Percentiles rank a stretch among this genome's conserved stretches.
Evolutionary conservation across 2,888 invertebrate genomes (phyloP).

Genomic region (Luperina testacea): DNA sequence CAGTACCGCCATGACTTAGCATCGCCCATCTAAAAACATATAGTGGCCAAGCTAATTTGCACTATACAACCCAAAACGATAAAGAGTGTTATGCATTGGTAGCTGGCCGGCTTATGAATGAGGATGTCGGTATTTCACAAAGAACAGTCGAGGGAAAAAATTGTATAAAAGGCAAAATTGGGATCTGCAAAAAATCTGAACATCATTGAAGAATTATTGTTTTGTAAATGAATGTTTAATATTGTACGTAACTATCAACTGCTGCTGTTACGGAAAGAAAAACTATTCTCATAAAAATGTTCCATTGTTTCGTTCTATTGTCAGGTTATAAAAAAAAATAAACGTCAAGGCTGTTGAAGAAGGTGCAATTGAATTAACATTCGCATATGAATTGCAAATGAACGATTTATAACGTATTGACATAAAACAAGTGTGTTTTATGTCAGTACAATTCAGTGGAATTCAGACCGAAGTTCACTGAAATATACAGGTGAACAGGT

Average conservation of each 20-base stretch:
- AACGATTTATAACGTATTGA: conserved; percentile 53
- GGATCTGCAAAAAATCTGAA: conserved; percentile 66
- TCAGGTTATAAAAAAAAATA: conserved; percentile 17
- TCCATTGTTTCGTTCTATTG: conserved; percentile 32
- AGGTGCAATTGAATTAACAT: conserved; percentile 55
- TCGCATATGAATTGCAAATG: conserved; percentile 61
- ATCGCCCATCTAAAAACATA: conserved; percentile 55
- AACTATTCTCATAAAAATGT: conserved; percentile 23
- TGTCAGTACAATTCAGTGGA: background rate
- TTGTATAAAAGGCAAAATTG: conserved; percentile 69
- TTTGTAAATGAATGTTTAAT: conserved; percentile 39
- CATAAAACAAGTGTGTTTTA: conserved; percentile 13
- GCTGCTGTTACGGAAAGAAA: conserved; percentile 19
- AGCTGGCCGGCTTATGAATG: conserved; percentile 55
- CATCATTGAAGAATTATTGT: conserved; percentile 44
- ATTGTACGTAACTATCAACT: conserved; percentile 21
- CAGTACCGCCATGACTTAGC: conserved; percentile 58
- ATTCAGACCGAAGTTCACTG: conserved; percentile 37
- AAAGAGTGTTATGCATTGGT: conserved; percentile 71
- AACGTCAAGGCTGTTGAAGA: conserved; percentile 40
- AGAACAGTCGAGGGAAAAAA: conserved; percentile 69
- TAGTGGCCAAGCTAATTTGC: conserved; percentile 64
- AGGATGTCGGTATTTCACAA: conserved; percentile 77
- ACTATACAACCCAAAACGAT: conserved; percentile 69
- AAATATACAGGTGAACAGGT: conserved; percentile 35